Evolutionary conservation across 2,888 invertebrate species (phyloP), one percentile per base, ranked within the genome.

Genomic region (Didymodactylos carnosus): DNA sequence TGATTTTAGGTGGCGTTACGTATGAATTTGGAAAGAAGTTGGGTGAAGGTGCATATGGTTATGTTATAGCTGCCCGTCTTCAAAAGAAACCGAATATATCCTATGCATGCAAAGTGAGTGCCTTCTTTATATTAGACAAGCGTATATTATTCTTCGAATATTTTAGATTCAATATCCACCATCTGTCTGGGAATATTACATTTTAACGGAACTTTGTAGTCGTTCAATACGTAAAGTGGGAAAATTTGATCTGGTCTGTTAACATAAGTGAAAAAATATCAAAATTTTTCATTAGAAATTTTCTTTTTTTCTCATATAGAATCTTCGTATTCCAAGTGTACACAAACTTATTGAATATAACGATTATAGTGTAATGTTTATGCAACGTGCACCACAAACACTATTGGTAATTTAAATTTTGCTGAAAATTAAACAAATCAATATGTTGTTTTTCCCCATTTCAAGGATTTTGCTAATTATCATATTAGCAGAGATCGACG

Each of bases 401-500:
- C 35, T 62, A 35, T n/a, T 62, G 7, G 62, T 62, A 62, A 16
- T 14, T 51, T 6, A 27, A 13, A 49, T 27, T 3, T 13, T 5
- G 25, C 53, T 23, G 8, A 49, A 5, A n/a, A n/a, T n/a, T n/a
- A n/a, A n/a, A n/a, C n/a, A n/a, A n/a, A n/a, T n/a, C n/a, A n/a
- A 49, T 49, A 25, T 25, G 10, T n/a, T 19, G 16, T 35, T 62
- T 35, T 25, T 19, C 10, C 29, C 19, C 29, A n/a, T 62, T n/a
- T n/a, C n/a, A n/a, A 62, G 62, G 62, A 62, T 35, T 62, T 62
- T 62, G 62, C 62, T 35, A 62, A 62, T 62, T 62, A 62, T 62
- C 62, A 62, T 35, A 62, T 62, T 35, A 62, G 62, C n/a, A 29
- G 62, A n/a, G 62, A 62, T 62, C 35, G 62, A n/a, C 35, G 35